Percentiles rank a stretch among this genome's conserved stretches.
phyloP scores from a whole-genome alignment of 2,888 invertebrate genomes.

The Fabriciana adippe region DNA sequence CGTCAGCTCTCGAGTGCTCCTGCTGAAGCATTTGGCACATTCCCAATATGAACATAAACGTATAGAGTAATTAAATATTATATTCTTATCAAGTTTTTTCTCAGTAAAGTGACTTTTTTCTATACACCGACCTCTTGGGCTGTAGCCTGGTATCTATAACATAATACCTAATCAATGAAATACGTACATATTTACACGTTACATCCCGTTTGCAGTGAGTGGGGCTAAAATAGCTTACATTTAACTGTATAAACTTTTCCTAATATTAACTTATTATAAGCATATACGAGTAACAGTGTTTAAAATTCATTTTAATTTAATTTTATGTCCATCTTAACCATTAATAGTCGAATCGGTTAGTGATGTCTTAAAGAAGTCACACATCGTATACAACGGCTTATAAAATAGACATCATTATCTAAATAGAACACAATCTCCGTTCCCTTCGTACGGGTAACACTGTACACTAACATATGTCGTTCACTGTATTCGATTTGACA shows the following conservation, averaged over 20 bases:
- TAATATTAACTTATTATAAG: slow-evolving; percentile 76
- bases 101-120: slow-evolving; percentile 53
- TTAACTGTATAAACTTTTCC: slow-evolving; percentile 77
- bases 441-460: slow-evolving; percentile 43
- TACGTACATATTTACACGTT: slow-evolving; percentile 65
- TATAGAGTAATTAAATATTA: slow-evolving; percentile 53
- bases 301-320: slow-evolving; percentile 75
- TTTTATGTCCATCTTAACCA: slow-evolving; percentile 68
- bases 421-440: slow-evolving; percentile 61
- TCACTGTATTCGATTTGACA: slow-evolving; percentile 42
- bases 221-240: slow-evolving; percentile 71
- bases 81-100: slow-evolving; percentile 41
- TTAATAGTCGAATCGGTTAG: slow-evolving; percentile 69
- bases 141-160: slow-evolving; percentile 44
- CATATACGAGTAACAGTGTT: slow-evolving; percentile 79
- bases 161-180: slow-evolving; percentile 54
- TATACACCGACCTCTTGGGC: slow-evolving; percentile 43
- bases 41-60: slow-evolving; percentile 65
- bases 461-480: slow-evolving; percentile 45
- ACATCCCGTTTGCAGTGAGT: slow-evolving; percentile 52
- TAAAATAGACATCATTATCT: slow-evolving; percentile 73
- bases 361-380: slow-evolving; percentile 74
- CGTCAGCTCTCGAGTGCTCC: slow-evolving; percentile 65
- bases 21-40: slow-evolving; percentile 79
- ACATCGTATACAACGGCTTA: slow-evolving; percentile 81